Conservation (phyloP, 2,888 invertebrate genomes). For the Lasioglossum zephyrum region DNA sequence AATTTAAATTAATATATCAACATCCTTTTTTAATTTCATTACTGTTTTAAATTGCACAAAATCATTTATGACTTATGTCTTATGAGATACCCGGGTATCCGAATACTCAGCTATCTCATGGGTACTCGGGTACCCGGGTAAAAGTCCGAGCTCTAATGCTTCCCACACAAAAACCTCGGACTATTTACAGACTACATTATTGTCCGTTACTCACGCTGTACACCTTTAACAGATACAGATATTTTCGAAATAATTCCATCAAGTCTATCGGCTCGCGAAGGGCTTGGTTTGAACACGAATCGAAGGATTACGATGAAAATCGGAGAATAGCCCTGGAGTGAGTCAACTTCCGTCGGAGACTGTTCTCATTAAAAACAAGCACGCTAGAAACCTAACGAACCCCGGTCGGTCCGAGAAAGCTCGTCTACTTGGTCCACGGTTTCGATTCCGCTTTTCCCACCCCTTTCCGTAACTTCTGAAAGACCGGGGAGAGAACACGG, state of each 20-base stretch:
- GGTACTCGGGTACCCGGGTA: no score
- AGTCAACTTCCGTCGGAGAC: not conserved
- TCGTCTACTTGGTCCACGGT: conserved; percentile 13
- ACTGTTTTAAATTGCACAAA: no score
- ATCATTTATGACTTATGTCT: no score
- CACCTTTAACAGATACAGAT: not conserved
- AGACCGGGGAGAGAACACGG: conserved; percentile 20
- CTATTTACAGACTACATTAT: no score
- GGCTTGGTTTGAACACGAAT: not conserved
- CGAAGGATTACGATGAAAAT: not conserved
- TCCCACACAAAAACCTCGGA: no score
- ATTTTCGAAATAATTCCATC: not conserved
- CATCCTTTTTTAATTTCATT: no score
- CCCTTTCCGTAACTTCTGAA: conserved; percentile 33
- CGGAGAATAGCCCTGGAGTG: not conserved
- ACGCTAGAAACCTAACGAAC: conserved; percentile 49
- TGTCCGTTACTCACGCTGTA: no score
- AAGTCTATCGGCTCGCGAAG: not conserved
- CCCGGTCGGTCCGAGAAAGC: conserved; percentile 10
- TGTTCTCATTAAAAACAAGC: conserved; percentile 54
- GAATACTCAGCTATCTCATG: no score
- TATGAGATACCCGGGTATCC: no score
- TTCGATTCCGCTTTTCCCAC: conserved; percentile 23
- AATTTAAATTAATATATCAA: no score
- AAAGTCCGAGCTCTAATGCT: no score